Evolutionary conservation across 2,113 vertebrate genomes (phyloP).

Genomic region (Hyla sarda): DNA sequence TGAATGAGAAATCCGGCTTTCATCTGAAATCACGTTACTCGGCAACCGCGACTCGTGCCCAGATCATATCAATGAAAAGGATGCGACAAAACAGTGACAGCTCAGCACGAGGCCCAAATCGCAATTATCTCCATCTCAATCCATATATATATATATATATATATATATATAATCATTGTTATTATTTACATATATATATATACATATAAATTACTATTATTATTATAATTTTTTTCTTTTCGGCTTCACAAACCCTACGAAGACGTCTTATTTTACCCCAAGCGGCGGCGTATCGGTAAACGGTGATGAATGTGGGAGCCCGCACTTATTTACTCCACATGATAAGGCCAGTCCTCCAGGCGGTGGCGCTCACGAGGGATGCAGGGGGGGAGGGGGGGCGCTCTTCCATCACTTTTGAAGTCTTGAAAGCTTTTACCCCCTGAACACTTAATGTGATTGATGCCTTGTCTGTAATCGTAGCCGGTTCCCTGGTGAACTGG

Average conservation of each 20-base stretch:
- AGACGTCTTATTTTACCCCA: not conserved
- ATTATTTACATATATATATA: no score
- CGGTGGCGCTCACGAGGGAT: not conserved
- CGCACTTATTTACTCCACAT: not conserved
- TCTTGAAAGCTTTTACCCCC: slow-evolving; percentile 25
- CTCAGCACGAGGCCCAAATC: not conserved
- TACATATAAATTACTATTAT: no score
- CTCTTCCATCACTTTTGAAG: slow-evolving; percentile 22
- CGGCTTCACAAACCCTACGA: no score
- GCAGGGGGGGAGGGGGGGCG: no score
- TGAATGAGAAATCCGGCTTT: slow-evolving; percentile 15
- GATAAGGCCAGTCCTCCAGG: not conserved
- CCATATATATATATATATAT: no score
- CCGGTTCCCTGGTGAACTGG: not conserved
- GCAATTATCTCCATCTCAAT: not conserved
- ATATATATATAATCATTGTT: no score
- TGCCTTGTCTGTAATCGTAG: not conserved
- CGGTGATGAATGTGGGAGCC: not conserved
- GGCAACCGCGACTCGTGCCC: not conserved
- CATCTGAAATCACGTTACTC: slow-evolving; percentile 14
- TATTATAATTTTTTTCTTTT: no score
- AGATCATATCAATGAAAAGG: slow-evolving; percentile 9
- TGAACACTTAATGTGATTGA: not conserved
- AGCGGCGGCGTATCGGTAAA: not conserved
- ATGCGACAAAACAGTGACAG: not conserved